Percentiles rank a stretch among this genome's conserved stretches.
Evolutionary conservation across 2,797 vertebrate genomes (phyloP).

Genomic region (Dendrocincla fuliginosa): DNA sequence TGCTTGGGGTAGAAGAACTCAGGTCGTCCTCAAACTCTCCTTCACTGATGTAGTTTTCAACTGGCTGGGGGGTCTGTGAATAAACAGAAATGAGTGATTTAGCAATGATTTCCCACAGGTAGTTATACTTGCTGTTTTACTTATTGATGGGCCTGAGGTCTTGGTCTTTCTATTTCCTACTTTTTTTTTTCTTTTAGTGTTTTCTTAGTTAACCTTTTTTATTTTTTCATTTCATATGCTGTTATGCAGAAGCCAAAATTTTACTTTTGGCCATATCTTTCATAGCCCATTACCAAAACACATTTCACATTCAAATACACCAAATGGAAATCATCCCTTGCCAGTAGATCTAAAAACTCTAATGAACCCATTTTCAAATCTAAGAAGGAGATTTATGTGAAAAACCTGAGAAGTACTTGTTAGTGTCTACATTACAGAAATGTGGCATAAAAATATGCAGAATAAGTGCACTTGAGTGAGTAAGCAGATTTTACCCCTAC

Average conservation of each 20-base stretch:
- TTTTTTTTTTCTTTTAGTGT: neutral
- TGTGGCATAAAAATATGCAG: neutral
- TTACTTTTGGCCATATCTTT: neutral
- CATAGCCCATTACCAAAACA: neutral
- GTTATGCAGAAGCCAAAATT: neutral
- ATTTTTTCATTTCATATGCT: neutral
- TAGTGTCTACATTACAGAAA: neutral
- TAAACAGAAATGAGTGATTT: constrained; percentile 22
- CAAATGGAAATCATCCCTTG: neutral
- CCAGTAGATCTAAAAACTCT: neutral
- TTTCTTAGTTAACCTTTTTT: neutral
- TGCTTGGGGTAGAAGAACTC: constrained; percentile 35
- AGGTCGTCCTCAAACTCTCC: constrained; percentile 73
- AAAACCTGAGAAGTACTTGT: neutral
- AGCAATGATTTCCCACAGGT: neutral
- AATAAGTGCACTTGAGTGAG: neutral
- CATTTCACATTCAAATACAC: neutral
- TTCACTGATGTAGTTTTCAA: constrained; percentile 71
- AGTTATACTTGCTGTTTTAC: neutral
- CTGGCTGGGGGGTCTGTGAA: constrained; percentile 79
- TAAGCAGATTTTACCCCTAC: neutral
- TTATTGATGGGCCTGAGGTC: neutral
- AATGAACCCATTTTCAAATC: neutral
- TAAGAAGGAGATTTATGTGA: neutral
- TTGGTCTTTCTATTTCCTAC: neutral